phyloP scores from a whole-genome alignment of 2,113 vertebrate species.

The Triplophysa rosa region DNA sequence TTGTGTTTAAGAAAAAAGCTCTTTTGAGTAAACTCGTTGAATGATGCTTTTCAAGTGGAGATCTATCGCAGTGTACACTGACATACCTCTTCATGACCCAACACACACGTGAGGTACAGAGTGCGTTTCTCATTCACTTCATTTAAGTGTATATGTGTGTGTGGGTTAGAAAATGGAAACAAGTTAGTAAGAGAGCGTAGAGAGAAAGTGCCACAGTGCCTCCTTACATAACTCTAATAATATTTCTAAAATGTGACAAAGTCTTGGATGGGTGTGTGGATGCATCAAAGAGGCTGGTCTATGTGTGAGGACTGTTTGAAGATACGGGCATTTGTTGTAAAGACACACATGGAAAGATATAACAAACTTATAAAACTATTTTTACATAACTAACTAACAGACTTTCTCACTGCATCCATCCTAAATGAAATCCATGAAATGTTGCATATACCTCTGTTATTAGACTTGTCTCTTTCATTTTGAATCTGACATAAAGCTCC shows the following conservation, averaged over 20 bases:
- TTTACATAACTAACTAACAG: too few species aligned
- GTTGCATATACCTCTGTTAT: too few species aligned
- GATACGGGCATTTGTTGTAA: too few species aligned
- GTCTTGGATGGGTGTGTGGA: background rate
- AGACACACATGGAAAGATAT: too few species aligned
- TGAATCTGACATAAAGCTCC: too few species aligned
- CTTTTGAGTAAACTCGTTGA: constrained; percentile 11
- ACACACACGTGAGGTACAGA: constrained; percentile 29
- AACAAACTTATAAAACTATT: too few species aligned
- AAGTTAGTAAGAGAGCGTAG: background rate
- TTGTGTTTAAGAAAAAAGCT: constrained; percentile 1
- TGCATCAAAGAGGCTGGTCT: too few species aligned
- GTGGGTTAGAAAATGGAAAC: constrained; percentile 39
- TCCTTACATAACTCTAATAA: constrained; percentile 1
- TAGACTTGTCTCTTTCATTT: too few species aligned
- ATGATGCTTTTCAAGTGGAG: constrained; percentile 15
- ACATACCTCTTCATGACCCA: background rate
- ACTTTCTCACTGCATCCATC: too few species aligned
- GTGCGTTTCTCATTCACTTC: constrained; percentile 36
- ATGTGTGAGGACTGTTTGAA: too few species aligned
- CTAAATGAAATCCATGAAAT: too few species aligned
- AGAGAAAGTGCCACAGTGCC: constrained; percentile 44
- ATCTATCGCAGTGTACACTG: constrained; percentile 1
- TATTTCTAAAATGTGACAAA: background rate
- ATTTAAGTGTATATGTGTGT: constrained; percentile 34